These are phyloP conservation scores for Criorhina ranunculi DNA, from an alignment of 2,888 invertebrate genomes.

Conservation along the genomic window DNA sequence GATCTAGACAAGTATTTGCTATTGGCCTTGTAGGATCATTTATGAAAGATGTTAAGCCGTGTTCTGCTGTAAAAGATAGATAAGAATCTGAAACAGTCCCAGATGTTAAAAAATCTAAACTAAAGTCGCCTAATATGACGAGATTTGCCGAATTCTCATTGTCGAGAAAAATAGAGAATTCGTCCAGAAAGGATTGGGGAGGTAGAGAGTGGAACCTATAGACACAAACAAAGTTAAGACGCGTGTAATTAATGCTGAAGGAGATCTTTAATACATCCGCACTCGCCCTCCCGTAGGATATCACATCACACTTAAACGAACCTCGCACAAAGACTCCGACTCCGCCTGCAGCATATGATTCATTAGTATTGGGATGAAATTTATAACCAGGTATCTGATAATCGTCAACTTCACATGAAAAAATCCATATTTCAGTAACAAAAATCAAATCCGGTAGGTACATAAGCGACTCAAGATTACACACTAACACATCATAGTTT, in stretches of 20 bases:
- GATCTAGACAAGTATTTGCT: too few species aligned
- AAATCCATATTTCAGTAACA: conserved; percentile 2
- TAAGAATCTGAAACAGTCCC: background rate
- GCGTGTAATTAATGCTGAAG: background rate
- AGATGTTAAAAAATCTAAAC: background rate
- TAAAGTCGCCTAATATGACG: conserved; percentile 14
- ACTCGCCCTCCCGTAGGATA: background rate
- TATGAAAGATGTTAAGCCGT: background rate
- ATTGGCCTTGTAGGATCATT: too few species aligned
- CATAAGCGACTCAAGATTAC: too few species aligned
- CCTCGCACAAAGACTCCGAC: conserved; percentile 8
- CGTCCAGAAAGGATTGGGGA: background rate
- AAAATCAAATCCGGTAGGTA: conserved; percentile 3
- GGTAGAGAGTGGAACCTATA: background rate
- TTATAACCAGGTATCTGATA: background rate
- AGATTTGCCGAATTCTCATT: conserved; percentile 2
- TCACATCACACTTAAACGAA: background rate
- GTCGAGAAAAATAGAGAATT: conserved; percentile 2
- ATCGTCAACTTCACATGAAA: background rate
- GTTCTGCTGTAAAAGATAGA: conserved; percentile 1
- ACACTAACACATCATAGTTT: too few species aligned
- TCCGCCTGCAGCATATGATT: background rate
- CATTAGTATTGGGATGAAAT: background rate
- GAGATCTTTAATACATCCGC: background rate
- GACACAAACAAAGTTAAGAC: conserved; percentile 3